A percentile compares a stretch with the other conserved stretches of the same genome.
Evolutionary conservation across 2,113 vertebrate genomes (phyloP).

Genomic region (Poecile atricapillus): DNA sequence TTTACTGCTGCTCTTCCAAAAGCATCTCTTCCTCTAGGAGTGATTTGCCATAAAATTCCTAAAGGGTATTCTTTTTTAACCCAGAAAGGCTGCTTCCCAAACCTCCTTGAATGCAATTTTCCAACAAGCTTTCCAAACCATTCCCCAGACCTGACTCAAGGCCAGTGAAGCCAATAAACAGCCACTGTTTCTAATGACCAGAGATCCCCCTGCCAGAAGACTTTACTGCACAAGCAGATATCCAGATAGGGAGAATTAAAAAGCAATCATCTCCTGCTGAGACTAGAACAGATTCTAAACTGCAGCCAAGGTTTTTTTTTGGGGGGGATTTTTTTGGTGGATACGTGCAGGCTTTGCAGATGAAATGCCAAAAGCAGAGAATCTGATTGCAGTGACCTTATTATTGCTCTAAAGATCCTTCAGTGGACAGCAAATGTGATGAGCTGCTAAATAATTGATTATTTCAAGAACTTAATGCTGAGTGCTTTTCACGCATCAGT

Average conservation of each 20-base stretch:
- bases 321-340: not conserved
- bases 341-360: not conserved
- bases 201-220: not conserved
- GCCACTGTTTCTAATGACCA: not conserved
- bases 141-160: not conserved
- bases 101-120: not conserved
- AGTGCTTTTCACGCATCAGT: slow-evolving; percentile 45
- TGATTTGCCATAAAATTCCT: not conserved
- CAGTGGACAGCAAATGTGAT: slow-evolving; percentile 44
- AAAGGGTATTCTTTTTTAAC: not conserved
- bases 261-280: not conserved
- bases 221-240: not conserved
- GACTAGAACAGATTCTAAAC: not conserved
- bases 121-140: not conserved
- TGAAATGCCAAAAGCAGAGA: slow-evolving; percentile 4
- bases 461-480: slow-evolving; percentile 44
- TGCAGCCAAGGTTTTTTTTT: not conserved
- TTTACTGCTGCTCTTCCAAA: not conserved
- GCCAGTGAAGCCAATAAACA: not conserved
- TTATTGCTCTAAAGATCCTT: slow-evolving; percentile 35
- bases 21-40: not conserved
- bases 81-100: not conserved
- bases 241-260: slow-evolving; percentile 13
- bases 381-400: slow-evolving; percentile 41
- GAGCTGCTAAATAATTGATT: slow-evolving; percentile 64